Percentiles rank a stretch among this genome's conserved stretches.
These are phyloP conservation scores for Trematocara stigmaticum DNA, from an alignment of 2,113 vertebrate genomes.

Conservation along the genomic window DNA sequence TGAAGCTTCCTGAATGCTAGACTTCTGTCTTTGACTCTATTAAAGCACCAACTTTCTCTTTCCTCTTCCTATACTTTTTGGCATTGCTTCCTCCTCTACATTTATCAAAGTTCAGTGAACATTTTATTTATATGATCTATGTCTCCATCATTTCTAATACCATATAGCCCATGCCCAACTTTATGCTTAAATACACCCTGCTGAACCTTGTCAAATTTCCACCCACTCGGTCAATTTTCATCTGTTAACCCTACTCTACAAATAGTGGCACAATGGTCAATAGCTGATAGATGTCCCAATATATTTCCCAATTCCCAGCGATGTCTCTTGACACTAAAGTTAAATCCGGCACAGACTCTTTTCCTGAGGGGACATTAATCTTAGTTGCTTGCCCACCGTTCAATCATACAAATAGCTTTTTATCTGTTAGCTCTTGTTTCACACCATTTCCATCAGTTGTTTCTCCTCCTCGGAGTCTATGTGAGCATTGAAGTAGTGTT, in stretches of 20 bases:
- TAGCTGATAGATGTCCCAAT: not conserved
- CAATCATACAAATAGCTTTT: not conserved
- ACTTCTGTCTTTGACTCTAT: not conserved
- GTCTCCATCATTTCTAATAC: not conserved
- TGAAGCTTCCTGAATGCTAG: not conserved
- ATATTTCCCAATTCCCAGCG: not conserved
- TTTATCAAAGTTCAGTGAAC: not conserved
- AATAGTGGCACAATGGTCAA: not conserved
- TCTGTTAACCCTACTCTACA: not conserved
- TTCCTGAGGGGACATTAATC: not conserved
- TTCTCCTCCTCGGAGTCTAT: rapidly evolving
- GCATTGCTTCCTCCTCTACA: not conserved
- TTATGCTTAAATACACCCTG: not conserved
- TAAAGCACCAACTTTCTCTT: not conserved
- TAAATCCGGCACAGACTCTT: not conserved
- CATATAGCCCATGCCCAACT: not conserved
- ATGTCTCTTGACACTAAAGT: not conserved
- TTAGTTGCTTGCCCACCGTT: not conserved
- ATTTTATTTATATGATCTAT: not conserved
- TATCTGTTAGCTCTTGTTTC: not conserved
- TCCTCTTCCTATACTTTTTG: not conserved
- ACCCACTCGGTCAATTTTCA: not conserved
- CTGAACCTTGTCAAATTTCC: not conserved
- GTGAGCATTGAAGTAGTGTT: not conserved
- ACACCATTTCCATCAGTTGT: not conserved